Percentiles rank a stretch among this genome's conserved stretches.
phyloP scores from a whole-genome alignment of 2,113 vertebrate species.

The Megaceryle torquata region DNA sequence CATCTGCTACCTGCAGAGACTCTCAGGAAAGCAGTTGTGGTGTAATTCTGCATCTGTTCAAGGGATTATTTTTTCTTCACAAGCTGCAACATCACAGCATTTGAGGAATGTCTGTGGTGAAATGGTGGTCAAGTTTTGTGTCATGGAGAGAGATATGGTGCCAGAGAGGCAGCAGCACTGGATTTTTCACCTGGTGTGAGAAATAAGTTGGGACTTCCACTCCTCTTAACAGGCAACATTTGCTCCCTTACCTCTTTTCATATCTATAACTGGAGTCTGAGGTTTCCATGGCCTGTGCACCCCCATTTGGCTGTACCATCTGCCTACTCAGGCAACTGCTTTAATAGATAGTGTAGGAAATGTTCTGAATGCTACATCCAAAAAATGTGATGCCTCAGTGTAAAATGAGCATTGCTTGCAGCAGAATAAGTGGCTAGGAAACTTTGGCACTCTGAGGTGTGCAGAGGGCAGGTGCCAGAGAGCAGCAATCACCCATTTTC shows the following conservation, averaged over 20 bases:
- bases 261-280: neutral
- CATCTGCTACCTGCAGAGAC: neutral
- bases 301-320: rapidly evolving
- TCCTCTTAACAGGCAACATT: neutral
- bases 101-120: neutral
- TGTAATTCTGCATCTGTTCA: rapidly evolving
- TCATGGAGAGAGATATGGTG: neutral
- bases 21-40: neutral
- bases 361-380: neutral
- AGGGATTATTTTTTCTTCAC: neutral
- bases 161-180: neutral
- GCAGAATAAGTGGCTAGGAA: neutral
- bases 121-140: neutral
- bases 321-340: neutral
- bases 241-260: neutral
- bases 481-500: neutral
- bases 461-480: neutral
- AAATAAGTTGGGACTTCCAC: neutral
- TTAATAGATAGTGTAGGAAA: neutral
- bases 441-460: neutral
- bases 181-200: neutral
- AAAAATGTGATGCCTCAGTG: neutral
- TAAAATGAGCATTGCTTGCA: neutral
- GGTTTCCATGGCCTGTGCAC: neutral
- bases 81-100: neutral